Conservation (phyloP, 2,797 vertebrate species). For the Acomys russatus region DNA sequence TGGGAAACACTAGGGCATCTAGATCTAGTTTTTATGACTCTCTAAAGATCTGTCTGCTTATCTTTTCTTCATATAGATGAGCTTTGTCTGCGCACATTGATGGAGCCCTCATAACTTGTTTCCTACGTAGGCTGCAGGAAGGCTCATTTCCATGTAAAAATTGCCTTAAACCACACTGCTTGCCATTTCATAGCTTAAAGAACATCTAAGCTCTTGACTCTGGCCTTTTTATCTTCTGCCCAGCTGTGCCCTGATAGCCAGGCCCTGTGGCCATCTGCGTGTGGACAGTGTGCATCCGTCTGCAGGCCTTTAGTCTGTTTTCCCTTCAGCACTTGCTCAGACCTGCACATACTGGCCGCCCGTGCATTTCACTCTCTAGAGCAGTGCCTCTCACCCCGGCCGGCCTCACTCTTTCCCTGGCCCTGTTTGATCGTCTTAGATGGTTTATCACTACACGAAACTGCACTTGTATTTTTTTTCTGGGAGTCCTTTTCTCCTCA, state of each 20-base stretch:
- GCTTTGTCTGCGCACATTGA: background rate
- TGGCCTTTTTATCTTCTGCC: background rate
- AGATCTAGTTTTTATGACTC: background rate
- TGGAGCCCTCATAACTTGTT: background rate
- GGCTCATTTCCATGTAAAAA: background rate
- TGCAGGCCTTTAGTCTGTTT: background rate
- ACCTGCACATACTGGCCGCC: no score
- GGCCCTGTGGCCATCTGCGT: background rate
- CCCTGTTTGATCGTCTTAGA: background rate
- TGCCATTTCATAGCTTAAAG: background rate
- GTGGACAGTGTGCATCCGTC: background rate
- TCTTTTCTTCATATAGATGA: background rate
- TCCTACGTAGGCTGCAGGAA: background rate
- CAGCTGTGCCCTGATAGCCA: background rate
- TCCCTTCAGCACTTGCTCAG: background rate
- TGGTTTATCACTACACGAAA: background rate
- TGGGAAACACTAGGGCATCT: background rate
- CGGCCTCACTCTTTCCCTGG: background rate
- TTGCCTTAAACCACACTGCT: background rate
- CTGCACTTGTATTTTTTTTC: background rate
- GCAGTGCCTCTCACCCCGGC: background rate
- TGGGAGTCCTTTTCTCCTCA: background rate
- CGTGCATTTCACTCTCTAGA: background rate
- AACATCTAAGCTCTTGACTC: background rate
- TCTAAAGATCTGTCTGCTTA: background rate